These are phyloP conservation scores for Diadophis punctatus DNA, from an alignment of 2,113 vertebrate genomes.

Conservation along the genomic window DNA sequence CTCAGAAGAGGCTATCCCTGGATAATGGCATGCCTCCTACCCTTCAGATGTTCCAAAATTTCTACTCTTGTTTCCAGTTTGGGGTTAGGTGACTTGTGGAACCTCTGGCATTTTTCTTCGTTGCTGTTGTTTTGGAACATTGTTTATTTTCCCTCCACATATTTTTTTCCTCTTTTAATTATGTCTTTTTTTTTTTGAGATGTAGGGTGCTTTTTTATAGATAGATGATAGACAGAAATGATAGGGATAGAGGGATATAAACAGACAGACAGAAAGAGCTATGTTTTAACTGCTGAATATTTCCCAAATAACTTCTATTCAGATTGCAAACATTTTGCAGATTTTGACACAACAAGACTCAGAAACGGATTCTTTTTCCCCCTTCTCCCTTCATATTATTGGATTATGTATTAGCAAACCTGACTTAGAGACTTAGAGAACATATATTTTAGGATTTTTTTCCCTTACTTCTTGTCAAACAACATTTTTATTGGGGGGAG, in stretches of 20 bases:
- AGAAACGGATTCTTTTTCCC: neutral
- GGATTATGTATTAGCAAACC: neutral
- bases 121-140: neutral
- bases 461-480: neutral
- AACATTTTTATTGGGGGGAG: slow-evolving; percentile 1
- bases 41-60: neutral
- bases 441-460: slow-evolving; percentile 12
- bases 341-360: neutral
- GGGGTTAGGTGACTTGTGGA: neutral
- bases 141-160: neutral
- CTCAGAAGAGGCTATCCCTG: neutral
- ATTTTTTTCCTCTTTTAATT: neutral
- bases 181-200: neutral
- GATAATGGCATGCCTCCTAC: neutral
- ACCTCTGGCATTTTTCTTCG: neutral
- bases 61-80: neutral
- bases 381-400: neutral
- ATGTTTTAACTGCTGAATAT: neutral
- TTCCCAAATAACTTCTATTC: neutral
- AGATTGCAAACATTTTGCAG: neutral
- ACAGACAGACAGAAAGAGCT: neutral
- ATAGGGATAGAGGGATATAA: neutral
- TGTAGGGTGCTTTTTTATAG: neutral
- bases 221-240: neutral
- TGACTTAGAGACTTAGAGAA: neutral